phyloP scores from a whole-genome alignment of 1,140 invertebrate genomes.

The Campoletis sonorensis region DNA sequence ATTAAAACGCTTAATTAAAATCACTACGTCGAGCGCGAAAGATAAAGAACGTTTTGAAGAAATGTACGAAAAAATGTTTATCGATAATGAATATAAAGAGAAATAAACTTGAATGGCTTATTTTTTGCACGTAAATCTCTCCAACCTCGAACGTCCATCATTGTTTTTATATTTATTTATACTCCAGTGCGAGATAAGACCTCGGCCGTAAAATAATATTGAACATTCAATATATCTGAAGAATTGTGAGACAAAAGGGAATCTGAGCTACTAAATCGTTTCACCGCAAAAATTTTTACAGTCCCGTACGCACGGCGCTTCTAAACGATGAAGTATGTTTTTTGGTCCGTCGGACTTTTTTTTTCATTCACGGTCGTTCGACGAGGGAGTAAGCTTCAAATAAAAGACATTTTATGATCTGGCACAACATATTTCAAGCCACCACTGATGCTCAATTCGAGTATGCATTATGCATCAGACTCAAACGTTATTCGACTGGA shows the following conservation, averaged over 20 bases:
- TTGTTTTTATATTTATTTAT: neutral
- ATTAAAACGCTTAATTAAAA: too few species aligned
- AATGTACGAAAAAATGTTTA: too few species aligned
- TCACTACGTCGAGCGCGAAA: too few species aligned
- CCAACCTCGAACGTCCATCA: neutral
- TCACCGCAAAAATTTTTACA: neutral
- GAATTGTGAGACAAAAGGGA: neutral
- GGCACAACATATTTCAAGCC: neutral
- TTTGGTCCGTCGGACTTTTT: neutral
- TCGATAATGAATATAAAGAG: too few species aligned
- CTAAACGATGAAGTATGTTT: neutral
- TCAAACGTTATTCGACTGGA: conserved; percentile 2
- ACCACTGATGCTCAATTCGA: neutral
- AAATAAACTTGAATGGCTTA: too few species aligned
- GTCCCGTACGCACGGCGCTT: neutral
- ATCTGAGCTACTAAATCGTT: neutral
- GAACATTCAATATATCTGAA: neutral
- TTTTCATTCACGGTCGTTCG: neutral
- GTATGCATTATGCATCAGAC: neutral
- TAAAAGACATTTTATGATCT: neutral
- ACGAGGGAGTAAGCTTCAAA: neutral
- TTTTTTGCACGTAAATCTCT: too few species aligned
- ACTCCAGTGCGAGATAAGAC: neutral
- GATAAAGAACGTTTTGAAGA: too few species aligned
- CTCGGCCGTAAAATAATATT: neutral